Base-by-base conservation (phyloP, 2,113 vertebrate species). In the Pteropus alecto region DNA sequence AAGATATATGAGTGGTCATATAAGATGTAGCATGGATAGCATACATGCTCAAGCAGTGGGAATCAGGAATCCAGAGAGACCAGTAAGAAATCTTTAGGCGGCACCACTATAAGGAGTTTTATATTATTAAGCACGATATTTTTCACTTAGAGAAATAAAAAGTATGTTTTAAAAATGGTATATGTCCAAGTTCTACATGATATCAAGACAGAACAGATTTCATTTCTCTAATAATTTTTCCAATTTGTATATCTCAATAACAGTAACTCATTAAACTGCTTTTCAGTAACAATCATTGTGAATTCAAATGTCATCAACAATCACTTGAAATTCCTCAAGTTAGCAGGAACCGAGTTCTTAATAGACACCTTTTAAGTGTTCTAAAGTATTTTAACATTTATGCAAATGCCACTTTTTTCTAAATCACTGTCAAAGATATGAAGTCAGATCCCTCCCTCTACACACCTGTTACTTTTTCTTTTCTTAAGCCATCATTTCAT, bases 371-470 rank as follows among this genome's bases (percentile, higher is more conserved):
- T 41, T 54, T 65, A 95, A 67, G 24, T n/a, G 9, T 82, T 38
- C 41, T 54, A 58, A 92, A 95, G 22, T 41, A 77, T 88, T 88
- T 93, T 38, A 88, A 81, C 24, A 87, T 68, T 95, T 92, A 79
- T 48, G 12, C 26, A 76, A 85, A 89, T 33, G 2, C 5, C 33
- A 73, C 7, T 63, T 89, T 91, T 95, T 79, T 35, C 48, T 85
- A 61, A 78, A 26, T 58, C 74, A 89, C 3, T 56, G 12, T 79
- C 70, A 91, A 87, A 30, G 43, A 90, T 79, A 48, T 26, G 38
- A 94, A 65, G 19, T 92, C 26, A 48, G 28, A 71, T 71, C 6
- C 21, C 33, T 92, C 77, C 18, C 30, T 74, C 56, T 43, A 35
- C 0, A 51, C 54, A 65, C 2, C 12, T 88, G 16, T 63, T 92